Percentiles rank a stretch among this genome's conserved stretches.
phyloP scores from a whole-genome alignment of 2,797 vertebrate genomes.

The Antennarius maculatus region DNA sequence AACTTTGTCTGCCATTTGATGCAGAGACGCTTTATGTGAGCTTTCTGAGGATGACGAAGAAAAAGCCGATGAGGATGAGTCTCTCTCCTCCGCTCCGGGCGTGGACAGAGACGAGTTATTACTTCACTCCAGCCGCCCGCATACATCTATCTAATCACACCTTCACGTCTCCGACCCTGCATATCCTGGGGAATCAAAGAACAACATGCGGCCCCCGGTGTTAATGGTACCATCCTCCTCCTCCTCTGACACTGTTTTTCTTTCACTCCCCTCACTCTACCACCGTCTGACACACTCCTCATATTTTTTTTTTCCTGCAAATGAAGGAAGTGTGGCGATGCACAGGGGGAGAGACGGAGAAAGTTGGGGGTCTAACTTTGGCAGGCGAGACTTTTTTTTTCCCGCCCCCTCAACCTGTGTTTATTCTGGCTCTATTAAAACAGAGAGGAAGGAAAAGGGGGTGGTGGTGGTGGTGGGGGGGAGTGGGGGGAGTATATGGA shows the following conservation, averaged over 20 bases:
- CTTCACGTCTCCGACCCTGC: constrained; percentile 42
- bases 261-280: constrained; percentile 59
- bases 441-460: constrained; percentile 63
- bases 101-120: constrained; percentile 38
- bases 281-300: constrained; percentile 5
- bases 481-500: constrained; percentile 48
- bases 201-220: constrained; percentile 51
- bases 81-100: not conserved
- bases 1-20: not conserved
- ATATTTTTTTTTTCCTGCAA: constrained; percentile 24
- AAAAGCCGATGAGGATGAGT: constrained; percentile 5
- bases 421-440: constrained; percentile 85
- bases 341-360: constrained; percentile 15
- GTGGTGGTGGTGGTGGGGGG: constrained; percentile 12
- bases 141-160: constrained; percentile 53
- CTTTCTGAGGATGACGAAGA: not conserved
- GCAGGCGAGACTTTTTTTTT: constrained; percentile 74
- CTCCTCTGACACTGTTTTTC: constrained; percentile 68
- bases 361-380: constrained; percentile 75
- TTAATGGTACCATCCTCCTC: constrained; percentile 68
- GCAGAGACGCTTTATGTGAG: not conserved
- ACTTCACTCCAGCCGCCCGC: constrained; percentile 41
- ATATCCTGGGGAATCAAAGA: constrained; percentile 53
- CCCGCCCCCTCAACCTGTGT: constrained; percentile 72
- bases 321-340: constrained; percentile 51